phyloP scores from a whole-genome alignment of 64 coral and sea anemone species.

The Montipora efflorescens region DNA sequence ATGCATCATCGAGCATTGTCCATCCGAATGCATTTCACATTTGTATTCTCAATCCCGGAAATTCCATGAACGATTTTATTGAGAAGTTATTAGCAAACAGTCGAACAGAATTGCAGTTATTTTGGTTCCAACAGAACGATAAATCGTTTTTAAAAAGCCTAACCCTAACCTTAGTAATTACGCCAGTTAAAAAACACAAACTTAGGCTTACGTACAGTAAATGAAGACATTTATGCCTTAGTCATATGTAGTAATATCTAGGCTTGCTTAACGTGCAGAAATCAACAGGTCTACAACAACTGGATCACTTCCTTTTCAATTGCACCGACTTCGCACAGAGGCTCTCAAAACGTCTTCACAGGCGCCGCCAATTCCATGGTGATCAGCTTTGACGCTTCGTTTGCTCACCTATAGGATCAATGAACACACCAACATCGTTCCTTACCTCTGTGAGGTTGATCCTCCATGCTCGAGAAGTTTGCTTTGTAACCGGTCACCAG shows the following conservation, averaged over 20 bases:
- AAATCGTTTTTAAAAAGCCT: too few species aligned
- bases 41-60: too few species aligned
- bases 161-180: background rate
- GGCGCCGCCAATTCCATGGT: background rate
- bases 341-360: constrained; percentile 8
- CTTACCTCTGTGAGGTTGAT: background rate
- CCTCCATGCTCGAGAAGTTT: constrained; percentile 34
- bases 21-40: background rate
- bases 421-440: background rate
- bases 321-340: background rate
- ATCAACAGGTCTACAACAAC: background rate
- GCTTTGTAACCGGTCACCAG: constrained; percentile 73
- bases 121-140: too few species aligned
- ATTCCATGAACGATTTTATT: too few species aligned
- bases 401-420: background rate
- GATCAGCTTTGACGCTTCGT: background rate
- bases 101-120: too few species aligned
- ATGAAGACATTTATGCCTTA: background rate
- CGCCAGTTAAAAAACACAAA: too few species aligned
- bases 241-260: background rate
- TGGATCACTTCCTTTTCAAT: background rate
- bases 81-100: too few species aligned
- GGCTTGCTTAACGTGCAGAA: background rate
- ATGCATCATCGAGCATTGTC: background rate
- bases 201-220: background rate